Evolutionary conservation across 30 jellyfish, hydroid and myxozoan genomes (phyloP), one percentile per base, ranked within the genome.

Genomic region (Aurelia aurita): DNA sequence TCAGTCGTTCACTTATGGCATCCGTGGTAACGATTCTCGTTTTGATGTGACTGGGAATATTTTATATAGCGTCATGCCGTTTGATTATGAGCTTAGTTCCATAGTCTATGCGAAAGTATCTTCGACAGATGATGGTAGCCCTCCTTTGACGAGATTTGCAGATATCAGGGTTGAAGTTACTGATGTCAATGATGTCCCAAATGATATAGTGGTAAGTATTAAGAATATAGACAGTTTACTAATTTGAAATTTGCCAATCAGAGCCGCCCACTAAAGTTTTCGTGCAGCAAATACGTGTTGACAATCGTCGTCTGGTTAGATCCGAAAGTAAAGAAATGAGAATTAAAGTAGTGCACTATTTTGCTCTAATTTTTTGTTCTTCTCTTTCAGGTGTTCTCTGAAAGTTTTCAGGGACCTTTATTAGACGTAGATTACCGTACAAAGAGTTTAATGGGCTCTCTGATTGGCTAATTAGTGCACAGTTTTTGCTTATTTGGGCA

Each of bases 151-250:
- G 32, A 54, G 58, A 19, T n/a, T 18, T 16, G 76, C 79, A 58
- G 45, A 73, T 19, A 28, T 93, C 45, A 71, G 62, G 72, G 60
- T 93, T 7, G 78, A 58, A 51, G 54, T 93, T 12, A 59, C 55
- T 2, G 97, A 93, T 82, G 97, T 45, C 10, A 93, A 93, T 77
- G 98, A 93, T 23, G 71, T 59, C n/a, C 97, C 98, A 26, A 74
- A 70, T 16, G 98, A 93, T 74, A 87, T 93, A 22, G 9, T 77
- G 90, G 98, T 93, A 18, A 13, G 97, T 74, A 26, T 55, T 12
- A 1, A 25, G 25, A 14, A 8, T 32, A 16, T n/a, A n/a, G n/a
- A n/a, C n/a, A n/a, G n/a, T n/a, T 0, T 15, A 18, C 65, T 55
- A 10, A 19, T 55, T 20, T 58, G 69, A 19, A 19, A 4, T 19